Evolutionary conservation across 2,113 vertebrate species (phyloP), one percentile per base, ranked within the genome.

Genomic region (Bucco capensis): DNA sequence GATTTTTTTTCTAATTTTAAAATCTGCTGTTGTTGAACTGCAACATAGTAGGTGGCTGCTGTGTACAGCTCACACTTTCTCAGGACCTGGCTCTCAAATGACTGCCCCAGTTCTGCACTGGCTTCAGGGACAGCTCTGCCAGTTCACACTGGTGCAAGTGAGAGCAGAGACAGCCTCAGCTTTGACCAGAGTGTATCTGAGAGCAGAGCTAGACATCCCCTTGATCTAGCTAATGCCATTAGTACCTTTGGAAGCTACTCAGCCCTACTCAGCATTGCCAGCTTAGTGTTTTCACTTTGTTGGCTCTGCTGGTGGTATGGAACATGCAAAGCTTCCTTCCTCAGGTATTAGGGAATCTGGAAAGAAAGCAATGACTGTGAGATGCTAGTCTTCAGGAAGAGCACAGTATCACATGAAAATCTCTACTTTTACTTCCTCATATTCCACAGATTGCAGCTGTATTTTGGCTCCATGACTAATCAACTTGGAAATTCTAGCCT

Each of bases 161-260:
- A 57, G 19, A 33, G 51, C 37, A 53, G 25, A 73, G 28, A 12
- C 19, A 31, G 58, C 38, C 10, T 3, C 76, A 50, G 54, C 67
- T 60, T 19, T 9, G 18, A 46, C 24, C 24, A n/a, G 33, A 3
- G 1, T 3, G 1, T 24, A 14, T 18, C 19, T 46, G 49, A 62
- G 47, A 12, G 4, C 1, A 54, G 15, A 60, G 30, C 16, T 42
- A 17, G 30, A 25, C 8, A 7, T 9, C 5, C 19, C 51, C 62
- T 85, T 0, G 0, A 31, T 30, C 6, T 40, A 35, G 28, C 4
- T n/a, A 35, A 25, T 44, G 30, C 12, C 40, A 1, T 64, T 1
- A 40, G 25, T 58, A 33, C 40, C 69, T 77, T n/a, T 12, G 24
- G n/a, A n/a, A 1, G 0, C 33, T 61, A 51, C 27, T 44, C 54